Evolutionary conservation across 2,888 invertebrate genomes (phyloP).

Genomic region (Cephus pulcher): DNA sequence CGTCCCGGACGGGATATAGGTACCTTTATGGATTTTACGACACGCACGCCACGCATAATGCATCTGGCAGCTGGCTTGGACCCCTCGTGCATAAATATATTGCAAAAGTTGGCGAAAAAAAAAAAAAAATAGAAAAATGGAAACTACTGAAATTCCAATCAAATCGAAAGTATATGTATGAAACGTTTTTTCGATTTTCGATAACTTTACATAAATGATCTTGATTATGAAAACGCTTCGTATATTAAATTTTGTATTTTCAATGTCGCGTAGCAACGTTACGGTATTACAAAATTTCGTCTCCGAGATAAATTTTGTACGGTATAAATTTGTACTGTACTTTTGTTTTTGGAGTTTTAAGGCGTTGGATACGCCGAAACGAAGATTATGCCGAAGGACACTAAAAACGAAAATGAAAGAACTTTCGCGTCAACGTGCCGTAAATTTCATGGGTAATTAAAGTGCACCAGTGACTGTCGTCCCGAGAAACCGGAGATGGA

Average conservation of each 20-base stretch:
- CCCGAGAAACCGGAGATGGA: not conserved
- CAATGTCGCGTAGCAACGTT: not conserved
- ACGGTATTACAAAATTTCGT: not conserved
- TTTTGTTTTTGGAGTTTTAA: not conserved
- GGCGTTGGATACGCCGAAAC: not conserved
- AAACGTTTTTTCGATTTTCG: not conserved
- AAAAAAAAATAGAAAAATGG: not conserved
- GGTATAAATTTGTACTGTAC: not conserved
- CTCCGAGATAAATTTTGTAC: not conserved
- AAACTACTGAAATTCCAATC: not conserved
- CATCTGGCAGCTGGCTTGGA: conserved; percentile 18
- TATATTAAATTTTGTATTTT: not conserved
- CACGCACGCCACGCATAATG: conserved; percentile 38
- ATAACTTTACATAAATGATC: not conserved
- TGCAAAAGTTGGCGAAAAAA: conserved; percentile 14
- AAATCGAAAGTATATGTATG: not conserved
- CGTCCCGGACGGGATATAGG: conserved; percentile 34
- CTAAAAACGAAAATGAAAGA: not conserved
- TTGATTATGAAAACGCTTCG: not conserved
- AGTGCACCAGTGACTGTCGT: not conserved
- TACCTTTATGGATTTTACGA: conserved; percentile 42
- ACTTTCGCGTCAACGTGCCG: not conserved
- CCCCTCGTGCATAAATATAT: conserved; percentile 24
- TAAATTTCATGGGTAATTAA: not conserved
- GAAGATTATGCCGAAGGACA: not conserved